Evolutionary conservation across 30 jellyfish, hydroid and myxozoan genomes (phyloP), one percentile per base, ranked within the genome.

Genomic region (Hydra vulgaris): DNA sequence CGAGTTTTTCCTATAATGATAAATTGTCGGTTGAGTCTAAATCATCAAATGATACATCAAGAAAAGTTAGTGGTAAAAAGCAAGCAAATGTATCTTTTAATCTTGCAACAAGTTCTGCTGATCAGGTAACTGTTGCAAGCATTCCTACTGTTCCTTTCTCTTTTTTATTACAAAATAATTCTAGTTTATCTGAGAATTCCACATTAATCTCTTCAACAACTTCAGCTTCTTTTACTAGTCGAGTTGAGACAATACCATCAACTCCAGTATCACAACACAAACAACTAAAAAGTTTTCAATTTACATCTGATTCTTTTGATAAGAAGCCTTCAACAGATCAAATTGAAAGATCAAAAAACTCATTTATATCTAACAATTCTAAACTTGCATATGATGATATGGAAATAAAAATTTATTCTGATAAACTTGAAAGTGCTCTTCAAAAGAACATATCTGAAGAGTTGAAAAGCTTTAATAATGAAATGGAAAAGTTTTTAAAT

Each of bases 371-470:
- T 12, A 40, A 16, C 75, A 68, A 68, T n/a, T 7, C n/a, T n/a
- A n/a, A n/a, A n/a, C n/a, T 73, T 19, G 66, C 55, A 21, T 25
- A 71, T 18, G 81, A 73, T 20, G 81, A 27, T n/a, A 27, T 27
- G 27, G 84, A 88, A 84, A 84, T 88, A 73, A 85, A 67, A 7
- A 67, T 27, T 21, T 74, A 70, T 85, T 40, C 90, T 8, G 86
- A 69, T 23, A 72, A 88, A 22, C 90, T 88, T 23, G 95, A 73
- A 15, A 25, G 82, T 0, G 95, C 84, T 0, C 88, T 88, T 70
- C 79, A 75, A 53, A 83, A 80, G 23, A 71, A 82, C 72, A 88
- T 88, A 67, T 68, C 26, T 18, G 95, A 88, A 27, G 96, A 88
- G 88, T 86, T 88, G 52, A 73, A 16, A 16, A 26, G 22, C n/a